Evolutionary conservation across 2,113 vertebrate genomes (phyloP), one percentile per base, ranked within the genome.

Genomic region (Pelmatolapia mariae): DNA sequence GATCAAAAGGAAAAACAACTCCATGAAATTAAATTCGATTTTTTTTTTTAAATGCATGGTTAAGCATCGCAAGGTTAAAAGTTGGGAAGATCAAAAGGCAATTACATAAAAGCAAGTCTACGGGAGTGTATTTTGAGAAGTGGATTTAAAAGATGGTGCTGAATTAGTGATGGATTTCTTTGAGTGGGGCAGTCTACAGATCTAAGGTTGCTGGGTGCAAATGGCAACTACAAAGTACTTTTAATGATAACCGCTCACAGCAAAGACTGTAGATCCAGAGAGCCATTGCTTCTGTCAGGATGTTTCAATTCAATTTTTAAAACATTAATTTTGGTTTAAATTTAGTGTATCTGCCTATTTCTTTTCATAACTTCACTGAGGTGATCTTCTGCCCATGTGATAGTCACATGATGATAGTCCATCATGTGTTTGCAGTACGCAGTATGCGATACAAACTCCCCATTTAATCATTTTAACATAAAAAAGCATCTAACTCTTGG

Each of bases 1-100:
- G 82, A 86, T 93, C 53, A 91, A 92, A 94, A 85, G 88, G 88
- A 78, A 68, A 84, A 78, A 56, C n/a, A 54, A 78, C 24, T 57
- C 43, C 1, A 7, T 6, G 81, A 84, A 82, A 83, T 61, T 2
- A 54, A 82, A 82, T 52, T 81, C 1, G 47, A 36, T 85, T 86
- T 7, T 63, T 56, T 43, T 53, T 63, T 66, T 12, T 45, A 86
- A 85, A 87, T 45, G 50, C 82, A 83, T 4, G n/a, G 43, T 19
- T 9, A 83, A 63, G 53, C 38, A 84, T 43, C 10, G 53, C 43
- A 83, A 87, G 71, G 83, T 88, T 68, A 83, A 85, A 89, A 80
- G 85, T 80, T 73, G 40, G 81, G 18, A 16, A 85, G 86, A 82
- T 90, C 85, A 91, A 88, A 92, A 90, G 53, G 59, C 16, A 84